Percentiles rank a stretch among this genome's conserved stretches.
Conservation (phyloP, 1,140 invertebrate genomes). For the Galendromus occidentalis region DNA sequence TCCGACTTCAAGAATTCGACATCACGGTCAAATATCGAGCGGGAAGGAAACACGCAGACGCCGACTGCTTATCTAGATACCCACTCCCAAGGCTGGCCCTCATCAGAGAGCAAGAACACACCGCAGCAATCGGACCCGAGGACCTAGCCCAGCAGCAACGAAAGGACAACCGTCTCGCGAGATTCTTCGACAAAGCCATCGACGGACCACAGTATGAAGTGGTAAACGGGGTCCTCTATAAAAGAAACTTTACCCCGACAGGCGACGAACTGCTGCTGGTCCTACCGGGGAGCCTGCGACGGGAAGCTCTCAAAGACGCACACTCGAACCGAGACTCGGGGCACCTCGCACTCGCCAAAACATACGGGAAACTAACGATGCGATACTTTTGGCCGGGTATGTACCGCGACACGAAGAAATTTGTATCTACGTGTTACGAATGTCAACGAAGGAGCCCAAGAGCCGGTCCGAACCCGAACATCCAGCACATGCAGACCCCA, state of each 20-base stretch:
- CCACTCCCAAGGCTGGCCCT: neutral
- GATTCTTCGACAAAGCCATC: too few relatives aligned
- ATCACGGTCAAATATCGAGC: slow-evolving; percentile 27
- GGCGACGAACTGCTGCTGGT: too few relatives aligned
- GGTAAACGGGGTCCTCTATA: too few relatives aligned
- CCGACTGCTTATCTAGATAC: neutral
- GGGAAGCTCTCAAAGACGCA: slow-evolving; percentile 2
- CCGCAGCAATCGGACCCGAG: too few relatives aligned
- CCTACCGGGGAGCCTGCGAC: slow-evolving; percentile 9
- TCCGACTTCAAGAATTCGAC: slow-evolving; percentile 31
- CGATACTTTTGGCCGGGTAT: slow-evolving; percentile 19
- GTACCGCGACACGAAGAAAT: slow-evolving; percentile 10
- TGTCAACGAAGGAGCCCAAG: slow-evolving; percentile 18
- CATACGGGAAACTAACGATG: slow-evolving; percentile 14
- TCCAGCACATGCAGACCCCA: slow-evolving; percentile 15
- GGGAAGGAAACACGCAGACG: slow-evolving; percentile 9
- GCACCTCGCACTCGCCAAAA: slow-evolving; percentile 20
- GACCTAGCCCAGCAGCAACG: too few relatives aligned
- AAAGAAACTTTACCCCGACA: too few relatives aligned
- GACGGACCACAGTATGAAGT: too few relatives aligned
- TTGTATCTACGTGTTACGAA: slow-evolving; percentile 16
- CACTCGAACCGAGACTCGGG: slow-evolving; percentile 17
- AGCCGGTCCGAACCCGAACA: neutral
- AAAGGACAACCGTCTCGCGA: too few relatives aligned
- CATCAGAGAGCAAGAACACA: too few relatives aligned